These are phyloP conservation scores for Strigops habroptila DNA, from an alignment of 2,113 vertebrate genomes.

Conservation along the genomic window DNA sequence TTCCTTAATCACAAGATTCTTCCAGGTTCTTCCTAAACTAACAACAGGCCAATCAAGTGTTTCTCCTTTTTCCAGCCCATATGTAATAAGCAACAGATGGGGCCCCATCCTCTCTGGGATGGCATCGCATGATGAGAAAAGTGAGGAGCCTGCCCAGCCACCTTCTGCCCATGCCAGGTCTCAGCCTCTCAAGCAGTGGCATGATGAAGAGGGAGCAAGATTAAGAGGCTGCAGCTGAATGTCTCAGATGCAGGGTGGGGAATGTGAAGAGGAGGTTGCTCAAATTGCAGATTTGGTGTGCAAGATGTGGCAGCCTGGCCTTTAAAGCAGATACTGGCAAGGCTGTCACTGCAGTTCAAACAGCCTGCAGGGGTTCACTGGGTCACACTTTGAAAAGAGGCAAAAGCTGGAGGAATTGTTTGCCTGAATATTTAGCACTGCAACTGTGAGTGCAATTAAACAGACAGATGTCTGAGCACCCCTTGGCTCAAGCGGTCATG, in stretches of 20 bases:
- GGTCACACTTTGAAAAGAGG: not conserved
- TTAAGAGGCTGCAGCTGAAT: not conserved
- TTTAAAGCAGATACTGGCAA: not conserved
- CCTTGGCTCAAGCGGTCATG: not conserved
- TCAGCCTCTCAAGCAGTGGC: not conserved
- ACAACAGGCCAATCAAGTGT: not conserved
- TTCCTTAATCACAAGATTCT: not conserved
- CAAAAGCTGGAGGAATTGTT: not conserved
- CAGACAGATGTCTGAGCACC: not conserved
- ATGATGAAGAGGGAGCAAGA: not conserved
- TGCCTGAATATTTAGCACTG: not conserved
- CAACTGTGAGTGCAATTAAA: not conserved
- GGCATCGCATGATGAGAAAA: not conserved
- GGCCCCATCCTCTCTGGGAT: not conserved
- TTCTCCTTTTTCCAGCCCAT: not conserved
- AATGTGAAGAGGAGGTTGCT: not conserved
- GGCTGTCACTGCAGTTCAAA: not conserved
- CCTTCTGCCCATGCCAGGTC: not conserved
- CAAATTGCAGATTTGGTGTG: not conserved
- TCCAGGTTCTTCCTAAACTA: not conserved
- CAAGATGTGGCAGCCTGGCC: not conserved
- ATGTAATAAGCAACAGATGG: not conserved
- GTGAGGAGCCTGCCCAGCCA: not conserved
- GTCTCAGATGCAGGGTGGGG: not conserved
- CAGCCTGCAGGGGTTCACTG: not conserved